Evolutionary conservation across 2,113 vertebrate species (phyloP), one percentile per base, ranked within the genome.

Genomic region (Vidua chalybeata): DNA sequence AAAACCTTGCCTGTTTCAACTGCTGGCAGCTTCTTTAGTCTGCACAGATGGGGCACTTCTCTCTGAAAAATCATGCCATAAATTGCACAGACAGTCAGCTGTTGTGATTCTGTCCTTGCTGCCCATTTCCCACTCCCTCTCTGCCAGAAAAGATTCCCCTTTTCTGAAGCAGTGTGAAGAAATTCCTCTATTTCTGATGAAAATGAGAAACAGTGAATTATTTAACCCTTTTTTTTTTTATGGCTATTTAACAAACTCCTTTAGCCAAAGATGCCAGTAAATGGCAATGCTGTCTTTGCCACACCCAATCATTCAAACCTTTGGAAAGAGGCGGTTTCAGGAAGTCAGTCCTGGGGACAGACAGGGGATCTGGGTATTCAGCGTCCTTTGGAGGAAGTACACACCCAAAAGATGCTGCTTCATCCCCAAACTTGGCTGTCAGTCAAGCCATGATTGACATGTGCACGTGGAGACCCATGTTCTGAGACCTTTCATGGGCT

Each of bases 61-160:
- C 55, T 93, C 56, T 90, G 83, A 92, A 94, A 96, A 92, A 81
- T 80, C 56, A 51, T 92, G 45, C 83, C 73, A 71, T 84, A 83
- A 88, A 72, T 94, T 86, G 76, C 63, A 56, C 33, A 80, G 73
- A 48, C 46, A 85, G 55, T 83, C 80, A 94, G 80, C 86, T 90
- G 76, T 58, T 90, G 52, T 78, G 68, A 71, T 74, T 95, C 73
- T 84, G 51, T 90, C 72, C 83, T 88, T n/a, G 46, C 71, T 85
- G 90, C 79, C 85, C 59, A 28, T 79, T 90, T 92, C 71, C 31
- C 43, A 43, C 51, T 76, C 83, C n/a, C 51, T 72, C 49, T 91
- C 79, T 86, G 30, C 46, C 1, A 0, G 64, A 71, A 58, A 84
- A 92, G 43, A 67, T 67, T 89, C 19, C 30, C 39, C 20, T 84